Conservation (phyloP, 2,113 vertebrate species). For the Geothlypis trichas region DNA sequence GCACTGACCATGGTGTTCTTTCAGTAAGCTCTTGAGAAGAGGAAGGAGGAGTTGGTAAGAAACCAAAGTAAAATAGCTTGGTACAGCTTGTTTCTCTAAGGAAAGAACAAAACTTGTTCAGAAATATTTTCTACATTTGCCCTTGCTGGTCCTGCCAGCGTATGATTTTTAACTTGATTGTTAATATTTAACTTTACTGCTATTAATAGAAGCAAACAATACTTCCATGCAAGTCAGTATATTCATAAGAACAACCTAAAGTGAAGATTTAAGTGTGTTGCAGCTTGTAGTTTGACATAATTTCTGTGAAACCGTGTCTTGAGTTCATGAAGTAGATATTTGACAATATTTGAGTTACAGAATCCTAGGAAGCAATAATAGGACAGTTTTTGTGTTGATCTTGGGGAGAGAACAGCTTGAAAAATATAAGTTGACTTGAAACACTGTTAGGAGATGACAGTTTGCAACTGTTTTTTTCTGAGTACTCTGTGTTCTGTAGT, state of each 20-base stretch:
- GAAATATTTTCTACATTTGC: not conserved
- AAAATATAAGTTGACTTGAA: not conserved
- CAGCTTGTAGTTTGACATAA: not conserved
- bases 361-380: not conserved
- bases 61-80: not conserved
- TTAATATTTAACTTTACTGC: not conserved
- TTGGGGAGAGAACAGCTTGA: not conserved
- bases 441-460: not conserved
- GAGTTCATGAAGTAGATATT: not conserved
- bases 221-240: not conserved
- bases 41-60: not conserved
- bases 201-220: not conserved
- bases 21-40: not conserved
- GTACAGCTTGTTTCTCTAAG: not conserved
- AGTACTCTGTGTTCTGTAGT: not conserved
- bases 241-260: not conserved
- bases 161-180: not conserved
- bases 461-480: not conserved
- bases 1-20: fast-evolving
- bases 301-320: not conserved
- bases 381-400: not conserved
- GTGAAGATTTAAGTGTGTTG: not conserved
- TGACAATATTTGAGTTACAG: not conserved
- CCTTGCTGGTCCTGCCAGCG: not conserved
- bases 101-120: not conserved